Percentiles rank a stretch among this genome's conserved stretches.
These are phyloP conservation scores for Orchesella flavescens DNA, from an alignment of 2,888 invertebrate genomes.

Conservation along the genomic window DNA sequence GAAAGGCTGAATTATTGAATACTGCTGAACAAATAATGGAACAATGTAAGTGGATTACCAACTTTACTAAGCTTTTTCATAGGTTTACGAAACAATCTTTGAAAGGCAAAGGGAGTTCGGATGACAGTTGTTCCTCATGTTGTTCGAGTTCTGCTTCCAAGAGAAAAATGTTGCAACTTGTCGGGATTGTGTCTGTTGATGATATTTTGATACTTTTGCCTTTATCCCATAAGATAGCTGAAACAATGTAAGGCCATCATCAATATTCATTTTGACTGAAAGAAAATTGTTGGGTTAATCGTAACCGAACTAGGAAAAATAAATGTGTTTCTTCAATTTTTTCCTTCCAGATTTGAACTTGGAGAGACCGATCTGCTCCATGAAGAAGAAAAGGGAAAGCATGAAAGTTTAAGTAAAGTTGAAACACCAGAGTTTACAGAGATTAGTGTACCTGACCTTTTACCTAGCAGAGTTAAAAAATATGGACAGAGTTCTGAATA, in stretches of 20 bases:
- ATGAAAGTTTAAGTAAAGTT: neutral
- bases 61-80: slow-evolving; percentile 25
- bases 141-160: neutral
- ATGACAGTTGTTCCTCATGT: neutral
- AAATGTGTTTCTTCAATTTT: neutral
- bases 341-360: neutral
- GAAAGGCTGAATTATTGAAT: slow-evolving; percentile 59
- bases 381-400: neutral
- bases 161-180: neutral
- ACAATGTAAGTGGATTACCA: slow-evolving; percentile 18
- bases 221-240: neutral
- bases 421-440: neutral
- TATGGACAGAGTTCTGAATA: neutral
- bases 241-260: slow-evolving; percentile 21
- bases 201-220: slow-evolving; percentile 11
- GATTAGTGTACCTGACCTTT: neutral
- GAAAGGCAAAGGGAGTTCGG: neutral
- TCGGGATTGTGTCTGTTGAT: slow-evolving; percentile 22
- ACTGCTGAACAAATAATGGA: slow-evolving; percentile 31
- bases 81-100: slow-evolving; percentile 12
- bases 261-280: neutral
- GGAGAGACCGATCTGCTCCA: neutral
- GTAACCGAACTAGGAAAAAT: too few species aligned
- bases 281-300: too few species aligned
- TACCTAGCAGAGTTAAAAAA: neutral